Base-by-base conservation (phyloP, 2,113 vertebrate species). In the Alectura lathami region DNA sequence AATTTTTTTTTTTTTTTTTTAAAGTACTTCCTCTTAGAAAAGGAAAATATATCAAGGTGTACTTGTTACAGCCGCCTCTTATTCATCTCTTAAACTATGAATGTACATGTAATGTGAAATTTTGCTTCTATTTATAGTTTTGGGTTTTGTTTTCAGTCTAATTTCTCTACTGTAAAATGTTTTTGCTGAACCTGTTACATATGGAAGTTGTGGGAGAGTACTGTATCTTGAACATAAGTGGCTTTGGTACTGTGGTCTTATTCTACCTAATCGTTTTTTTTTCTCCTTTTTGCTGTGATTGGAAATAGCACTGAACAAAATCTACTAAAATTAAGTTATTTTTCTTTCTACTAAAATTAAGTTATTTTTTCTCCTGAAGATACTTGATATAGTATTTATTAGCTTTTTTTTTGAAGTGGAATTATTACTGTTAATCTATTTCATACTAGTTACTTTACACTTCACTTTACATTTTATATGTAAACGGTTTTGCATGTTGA, bases 311-410 rank as follows among this genome's bases (percentile, higher is more conserved):
- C 96, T 93, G 97, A 97, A 97, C 96, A 94, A 97, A 96, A 95
- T 83, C 86, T 86, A 96, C 96, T 95, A 84, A 90, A 97, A 94
- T 96, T 97, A 96, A 97, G 91, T 97, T 96, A 96, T 96, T 94
- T 97, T 89, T 95, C 76, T 97, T 97, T 95, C 94, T 97, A 93
- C 96, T 96, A 96, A 97, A 96, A 96, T 89, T 97, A 97, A 97
- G 96, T 97, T 97, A 97, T 97, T 95, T 96, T 83, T 75, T 94
- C 93, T 97, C 97, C 97, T 98, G 96, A 97, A 95, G 93, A 97
- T 96, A 97, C 98, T 97, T 98, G 98, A 98, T 92, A 97, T 96
- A 85, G 50, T 98, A 97, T 97, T 97, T 97, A 97, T 98, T 97
- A 78, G 82, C 89, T 62, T 96, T 73, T 81, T 96, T 95, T 92